These are phyloP conservation scores for Tragelaphus eurycerus DNA, from an alignment of 2,797 vertebrate species.

Conservation along the genomic window DNA sequence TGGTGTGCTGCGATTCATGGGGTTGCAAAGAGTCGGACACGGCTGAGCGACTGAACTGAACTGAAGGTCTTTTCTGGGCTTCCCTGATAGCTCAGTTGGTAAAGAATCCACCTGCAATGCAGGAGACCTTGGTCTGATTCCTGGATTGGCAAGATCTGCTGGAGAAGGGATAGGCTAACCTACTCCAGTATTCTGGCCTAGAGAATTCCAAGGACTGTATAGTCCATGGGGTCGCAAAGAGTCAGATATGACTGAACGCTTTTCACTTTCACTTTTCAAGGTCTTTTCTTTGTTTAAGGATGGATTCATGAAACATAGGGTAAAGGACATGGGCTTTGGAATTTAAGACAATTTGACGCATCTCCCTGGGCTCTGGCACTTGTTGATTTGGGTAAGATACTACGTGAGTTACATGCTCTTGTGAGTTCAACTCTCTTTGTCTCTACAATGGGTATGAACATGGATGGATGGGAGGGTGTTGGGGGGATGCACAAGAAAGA, in stretches of 20 bases:
- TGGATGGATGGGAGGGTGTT: accelerated
- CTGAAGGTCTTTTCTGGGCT: neutral
- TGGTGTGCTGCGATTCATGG: too few species aligned
- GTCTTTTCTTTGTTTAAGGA: neutral
- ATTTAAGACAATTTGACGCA: neutral
- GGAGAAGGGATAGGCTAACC: neutral
- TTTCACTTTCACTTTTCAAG: neutral
- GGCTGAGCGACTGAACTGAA: too few species aligned
- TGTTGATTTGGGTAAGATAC: neutral
- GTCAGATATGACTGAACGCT: neutral
- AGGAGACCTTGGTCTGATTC: neutral
- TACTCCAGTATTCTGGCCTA: neutral
- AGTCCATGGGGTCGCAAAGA: neutral
- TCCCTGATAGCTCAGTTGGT: neutral
- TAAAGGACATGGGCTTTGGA: neutral
- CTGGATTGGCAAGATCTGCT: neutral
- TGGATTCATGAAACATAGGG: neutral
- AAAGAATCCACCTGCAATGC: neutral
- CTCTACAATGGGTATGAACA: neutral
- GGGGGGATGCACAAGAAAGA: too few species aligned
- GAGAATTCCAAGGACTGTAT: neutral
- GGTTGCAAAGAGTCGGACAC: too few species aligned
- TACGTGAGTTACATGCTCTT: accelerated
- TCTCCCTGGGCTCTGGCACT: neutral
- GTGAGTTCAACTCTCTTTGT: neutral